Base-by-base conservation (phyloP, 2,888 invertebrate genomes). In the Nasonovia ribisnigri region DNA sequence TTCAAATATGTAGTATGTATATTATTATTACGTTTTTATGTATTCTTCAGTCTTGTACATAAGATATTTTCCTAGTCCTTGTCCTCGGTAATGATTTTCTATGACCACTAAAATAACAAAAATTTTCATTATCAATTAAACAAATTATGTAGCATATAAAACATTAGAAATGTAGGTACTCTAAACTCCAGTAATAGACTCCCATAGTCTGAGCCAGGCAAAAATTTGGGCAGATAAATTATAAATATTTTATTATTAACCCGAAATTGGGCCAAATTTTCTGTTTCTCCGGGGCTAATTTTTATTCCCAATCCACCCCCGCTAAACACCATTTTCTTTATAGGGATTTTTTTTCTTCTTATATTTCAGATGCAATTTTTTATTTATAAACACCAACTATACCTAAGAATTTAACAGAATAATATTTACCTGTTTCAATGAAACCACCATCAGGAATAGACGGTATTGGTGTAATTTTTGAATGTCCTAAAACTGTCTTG, bases 31-130 rank as follows among this genome's bases (percentile, higher is more conserved):
- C 94, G 96, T 96, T 94, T 96, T 96, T 95, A 96, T 97, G 95
- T 98, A 98, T 94, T 97, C 96, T 96, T 98, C 98, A 16, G 97
- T 97, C 95, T 97, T 96, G 94, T 96, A 96, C 97, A 98, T 97
- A 84, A 98, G 96, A 95, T 97, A 96, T 95, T 97, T 97, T 43
- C 98, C 98, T 95, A 97, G 96, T 95, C 98, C 98, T 96, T 97
- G 97, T 26, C 98, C 98, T 95, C 98, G 96, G 95, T 97, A 96
- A 42, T 96, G 96, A 95, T 97, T 97, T 95, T 97, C 97, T 95
- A 98, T 98, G 36, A 98, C 97, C 95, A 98, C 98, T 96, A 95
- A 92, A 95, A 95, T 42, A 86, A 88, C 51, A 93, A 89, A 42
- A 24, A 24, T 43, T 46, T 67, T 89, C 10, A 77, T 51, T 46